Base-by-base conservation (phyloP, 2,888 invertebrate genomes). In the Pandemis heparana region DNA sequence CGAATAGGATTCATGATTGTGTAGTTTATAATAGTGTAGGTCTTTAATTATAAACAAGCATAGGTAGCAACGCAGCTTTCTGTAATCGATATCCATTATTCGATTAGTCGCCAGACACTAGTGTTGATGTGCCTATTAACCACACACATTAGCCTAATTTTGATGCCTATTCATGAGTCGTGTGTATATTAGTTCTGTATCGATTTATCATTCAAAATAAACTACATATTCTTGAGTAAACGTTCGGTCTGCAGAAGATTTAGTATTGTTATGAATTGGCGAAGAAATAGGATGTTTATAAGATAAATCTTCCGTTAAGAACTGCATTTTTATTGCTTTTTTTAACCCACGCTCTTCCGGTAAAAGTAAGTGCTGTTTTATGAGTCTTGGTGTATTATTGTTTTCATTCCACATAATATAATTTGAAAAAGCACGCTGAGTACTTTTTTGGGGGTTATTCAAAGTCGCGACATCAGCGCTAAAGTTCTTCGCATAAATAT, bases 81-180 rank as follows among this genome's bases (percentile, higher is more conserved):
- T 23, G 14, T 63, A 48, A 74, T 69, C 73, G 64, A 74, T 69
- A 73, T 51, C 69, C 68, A 74, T 74, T 74, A 74, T 68, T 51
- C 56, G 73, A 74, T 74, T 74, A 74, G 56, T 65, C 63, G 56
- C 38, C 23, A 39, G 39, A 59, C 48, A 64, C 59, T 63, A 53
- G 69, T 64, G 68, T 63, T 69, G 69, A 74, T 74, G 64, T 63
- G 48, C 56, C 69, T 60, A 69, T 74, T 72, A 68, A 74, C 73
- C 69, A 32, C 64, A 39, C 41, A 60, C 69, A 74, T 74, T 74
- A 74, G 73, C 69, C 48, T 74, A 74, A 74, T 74, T 69, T 43
- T 8, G 64, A 65, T 74, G 60, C 64, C 60, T 74, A 74, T 74
- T 63, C 73, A 74, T 74, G 73, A 74, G 51, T 63, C 41, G 9